Evolutionary conservation across 2,797 vertebrate species (phyloP).

Genomic region (Eulemur albifrons): DNA sequence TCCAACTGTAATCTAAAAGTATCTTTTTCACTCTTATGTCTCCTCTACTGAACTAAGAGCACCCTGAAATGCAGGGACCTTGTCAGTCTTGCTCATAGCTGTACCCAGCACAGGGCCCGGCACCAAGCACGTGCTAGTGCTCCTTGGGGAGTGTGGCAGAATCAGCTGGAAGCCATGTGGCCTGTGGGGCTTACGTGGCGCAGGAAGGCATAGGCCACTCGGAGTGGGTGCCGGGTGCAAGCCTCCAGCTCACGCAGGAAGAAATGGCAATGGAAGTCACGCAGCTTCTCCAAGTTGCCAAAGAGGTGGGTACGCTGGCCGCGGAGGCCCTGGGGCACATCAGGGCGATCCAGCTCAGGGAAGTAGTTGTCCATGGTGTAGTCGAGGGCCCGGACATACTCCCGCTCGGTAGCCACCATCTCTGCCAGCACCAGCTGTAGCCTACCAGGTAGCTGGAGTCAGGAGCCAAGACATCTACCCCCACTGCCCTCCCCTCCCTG

Average conservation of each 20-base stretch:
- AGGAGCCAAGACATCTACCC: not conserved
- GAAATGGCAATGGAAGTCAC: constrained; percentile 95
- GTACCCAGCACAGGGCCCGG: not conserved
- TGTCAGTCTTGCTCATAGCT: not conserved
- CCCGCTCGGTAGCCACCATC: constrained; percentile 95
- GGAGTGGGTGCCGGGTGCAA: constrained; percentile 93
- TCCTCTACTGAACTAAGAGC: not conserved
- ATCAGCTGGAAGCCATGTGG: not conserved
- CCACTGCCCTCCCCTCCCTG: constrained; percentile 27
- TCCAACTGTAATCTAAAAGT: not conserved
- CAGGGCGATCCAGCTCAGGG: constrained; percentile 93
- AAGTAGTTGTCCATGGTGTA: constrained; percentile 95
- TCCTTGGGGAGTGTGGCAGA: not conserved
- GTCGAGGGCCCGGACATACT: constrained; percentile 93
- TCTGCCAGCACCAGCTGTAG: constrained; percentile 94
- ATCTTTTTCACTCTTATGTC: not conserved
- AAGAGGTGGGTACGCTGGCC: constrained; percentile 94
- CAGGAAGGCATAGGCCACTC: constrained; percentile 95
- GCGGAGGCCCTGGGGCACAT: constrained; percentile 95
- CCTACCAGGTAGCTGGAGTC: constrained; percentile 78
- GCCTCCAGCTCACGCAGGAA: constrained; percentile 95
- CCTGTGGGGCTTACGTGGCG: constrained; percentile 88
- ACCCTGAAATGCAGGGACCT: not conserved
- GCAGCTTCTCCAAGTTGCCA: constrained; percentile 96
- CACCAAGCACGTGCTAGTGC: not conserved